Evolutionary conservation across 2,888 invertebrate genomes (phyloP), one percentile per base, ranked within the genome.

Genomic region (Tetrapedia diversipes): DNA sequence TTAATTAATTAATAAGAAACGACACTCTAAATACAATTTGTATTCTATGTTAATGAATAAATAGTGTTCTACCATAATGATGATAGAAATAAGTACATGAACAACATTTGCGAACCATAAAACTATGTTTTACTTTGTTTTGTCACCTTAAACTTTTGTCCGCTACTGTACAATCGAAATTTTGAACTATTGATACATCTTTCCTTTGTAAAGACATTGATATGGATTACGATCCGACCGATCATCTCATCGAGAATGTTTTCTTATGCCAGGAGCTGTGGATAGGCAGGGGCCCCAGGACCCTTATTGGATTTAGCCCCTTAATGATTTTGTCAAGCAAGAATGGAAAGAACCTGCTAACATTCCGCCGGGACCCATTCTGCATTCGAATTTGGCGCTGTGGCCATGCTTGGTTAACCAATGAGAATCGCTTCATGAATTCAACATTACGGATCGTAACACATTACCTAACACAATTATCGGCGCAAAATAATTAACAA

Each of bases 221-320:
- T 83, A 83, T 56, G 84, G 86, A 89, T 89, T 86, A 86, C 87
- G 85, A 89, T 88, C 86, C 89, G 79, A 82, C 80, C 83, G 87
- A 87, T 86, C 88, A 85, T 81, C 82, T 86, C 84, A 68, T 61
- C 75, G 83, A 84, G 89, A 89, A 89, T 89, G 88, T 88, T 89
- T 89, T 89, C 86, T 89, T 89, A 79, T 83, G 72, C 51, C 66
- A 47, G 60, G 79, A 60, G 68, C 82, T 71, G 75, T 68, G 80
- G 80, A 79, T 75, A 81, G 77, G 73, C 79, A 56, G 53, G 49
- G 57, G 45, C 6, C 66, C 74, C 59, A 63, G 54, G 57, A 80
- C 87, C 87, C 87, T 89, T 88, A 89, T 89, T 89, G 86, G 86
- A 89, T 89, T 89, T 89, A 88, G 88, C 83, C 87, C 85, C 84